A percentile compares a stretch with the other conserved stretches of the same genome.
phyloP scores from a whole-genome alignment of 2,888 invertebrate species.

The Dolomedes plantarius region DNA sequence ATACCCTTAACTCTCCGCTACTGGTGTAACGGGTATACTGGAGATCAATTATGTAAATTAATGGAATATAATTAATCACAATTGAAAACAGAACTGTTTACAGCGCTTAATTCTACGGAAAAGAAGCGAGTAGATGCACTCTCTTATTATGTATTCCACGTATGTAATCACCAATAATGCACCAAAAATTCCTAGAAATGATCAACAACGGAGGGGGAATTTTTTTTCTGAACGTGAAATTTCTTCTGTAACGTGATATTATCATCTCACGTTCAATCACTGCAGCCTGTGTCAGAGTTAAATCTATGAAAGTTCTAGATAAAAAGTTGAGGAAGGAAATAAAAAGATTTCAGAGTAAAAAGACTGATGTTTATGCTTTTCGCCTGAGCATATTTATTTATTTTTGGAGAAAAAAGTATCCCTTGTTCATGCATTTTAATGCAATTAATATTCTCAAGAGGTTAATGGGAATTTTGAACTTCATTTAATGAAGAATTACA shows the following conservation, averaged over 20 bases:
- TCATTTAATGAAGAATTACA: too few relatives aligned
- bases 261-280: neutral
- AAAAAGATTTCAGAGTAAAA: too few relatives aligned
- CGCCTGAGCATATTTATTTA: too few relatives aligned
- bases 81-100: neutral
- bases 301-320: neutral
- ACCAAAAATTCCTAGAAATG: neutral
- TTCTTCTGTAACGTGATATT: neutral
- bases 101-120: neutral
- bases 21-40: slow-evolving; percentile 12
- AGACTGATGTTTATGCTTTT: too few relatives aligned
- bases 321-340: too few relatives aligned
- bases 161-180: neutral
- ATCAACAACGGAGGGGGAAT: neutral
- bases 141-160: neutral
- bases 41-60: slow-evolving; percentile 43
- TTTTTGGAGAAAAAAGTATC: too few relatives aligned
- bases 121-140: too few relatives aligned
- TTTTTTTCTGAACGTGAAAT: neutral
- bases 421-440: too few relatives aligned
- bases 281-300: neutral
- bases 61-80: slow-evolving; percentile 33
- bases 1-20: slow-evolving; percentile 18
- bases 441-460: too few relatives aligned
- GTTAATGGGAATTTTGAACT: too few relatives aligned